These are phyloP conservation scores for Psococerastis gibbosa DNA, from an alignment of 2,888 invertebrate species.

Conservation along the genomic window DNA sequence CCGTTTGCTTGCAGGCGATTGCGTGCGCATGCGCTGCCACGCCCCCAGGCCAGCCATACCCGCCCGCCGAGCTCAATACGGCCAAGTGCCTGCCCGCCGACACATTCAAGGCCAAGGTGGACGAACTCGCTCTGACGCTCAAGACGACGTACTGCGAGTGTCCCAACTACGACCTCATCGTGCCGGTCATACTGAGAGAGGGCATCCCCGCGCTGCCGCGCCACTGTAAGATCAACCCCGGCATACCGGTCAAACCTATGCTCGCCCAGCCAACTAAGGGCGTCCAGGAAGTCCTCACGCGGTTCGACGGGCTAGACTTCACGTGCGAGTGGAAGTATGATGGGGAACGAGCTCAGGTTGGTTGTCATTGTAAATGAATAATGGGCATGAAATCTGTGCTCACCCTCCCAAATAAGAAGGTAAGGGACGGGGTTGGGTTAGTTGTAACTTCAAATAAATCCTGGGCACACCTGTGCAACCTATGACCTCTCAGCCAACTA, in stretches of 20 bases:
- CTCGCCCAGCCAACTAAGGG: constrained; percentile 95
- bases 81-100: constrained; percentile 43
- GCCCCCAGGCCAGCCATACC: constrained; percentile 47
- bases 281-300: constrained; percentile 66
- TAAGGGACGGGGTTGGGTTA: no score
- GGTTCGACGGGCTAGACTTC: constrained; percentile 72
- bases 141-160: constrained; percentile 95
- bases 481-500: no score
- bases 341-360: constrained; percentile 94
- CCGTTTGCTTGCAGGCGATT: constrained; percentile 42
- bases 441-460: no score
- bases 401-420: no score
- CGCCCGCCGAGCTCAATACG: constrained; percentile 41
- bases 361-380: no score
- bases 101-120: constrained; percentile 51
- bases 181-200: constrained; percentile 55
- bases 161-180: constrained; percentile 75
- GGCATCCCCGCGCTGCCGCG: constrained; percentile 55
- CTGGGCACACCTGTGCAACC: no score
- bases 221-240: constrained; percentile 73
- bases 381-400: no score
- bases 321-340: constrained; percentile 99
- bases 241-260: constrained; percentile 95
- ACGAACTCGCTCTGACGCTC: constrained; percentile 51
- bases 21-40: constrained; percentile 68